phyloP scores from a whole-genome alignment of 2,113 vertebrate genomes.

The Desmodus rotundus region DNA sequence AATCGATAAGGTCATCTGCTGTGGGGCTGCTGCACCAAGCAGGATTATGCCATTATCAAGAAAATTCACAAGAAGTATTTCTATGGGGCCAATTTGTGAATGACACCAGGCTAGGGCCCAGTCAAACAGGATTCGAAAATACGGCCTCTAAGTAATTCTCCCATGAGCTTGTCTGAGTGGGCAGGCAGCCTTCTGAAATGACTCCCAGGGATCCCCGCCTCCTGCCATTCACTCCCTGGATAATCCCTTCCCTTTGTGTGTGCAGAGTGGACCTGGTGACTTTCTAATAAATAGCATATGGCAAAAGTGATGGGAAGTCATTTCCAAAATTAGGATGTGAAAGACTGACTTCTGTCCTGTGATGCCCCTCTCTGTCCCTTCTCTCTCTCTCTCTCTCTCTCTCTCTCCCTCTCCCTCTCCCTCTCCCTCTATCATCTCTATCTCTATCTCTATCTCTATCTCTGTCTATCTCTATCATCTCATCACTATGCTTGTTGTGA shows the following conservation, averaged over 20 bases:
- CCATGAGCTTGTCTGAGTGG: neutral
- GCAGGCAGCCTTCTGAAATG: too few species aligned
- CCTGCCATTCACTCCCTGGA: neutral
- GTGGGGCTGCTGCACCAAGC: neutral
- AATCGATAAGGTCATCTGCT: conserved; percentile 29
- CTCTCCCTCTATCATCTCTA: too few species aligned
- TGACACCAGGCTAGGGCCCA: neutral
- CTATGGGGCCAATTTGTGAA: neutral
- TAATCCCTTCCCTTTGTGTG: neutral
- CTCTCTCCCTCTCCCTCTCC: too few species aligned
- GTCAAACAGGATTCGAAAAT: neutral
- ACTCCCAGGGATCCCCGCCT: fast-evolving
- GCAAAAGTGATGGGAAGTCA: neutral
- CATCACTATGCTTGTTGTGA: neutral
- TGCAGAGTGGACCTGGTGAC: neutral
- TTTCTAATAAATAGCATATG: neutral
- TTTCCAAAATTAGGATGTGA: neutral
- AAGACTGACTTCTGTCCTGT: neutral
- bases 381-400: neutral
- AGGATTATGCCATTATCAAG: neutral
- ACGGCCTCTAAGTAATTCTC: neutral
- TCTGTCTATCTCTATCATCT: neutral
- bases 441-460: neutral
- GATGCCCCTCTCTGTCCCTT: neutral
- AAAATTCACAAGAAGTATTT: neutral